Percentiles rank a stretch among this genome's conserved stretches.
Evolutionary conservation across 2,113 vertebrate species (phyloP).

Genomic region (Mesitornis unicolor): DNA sequence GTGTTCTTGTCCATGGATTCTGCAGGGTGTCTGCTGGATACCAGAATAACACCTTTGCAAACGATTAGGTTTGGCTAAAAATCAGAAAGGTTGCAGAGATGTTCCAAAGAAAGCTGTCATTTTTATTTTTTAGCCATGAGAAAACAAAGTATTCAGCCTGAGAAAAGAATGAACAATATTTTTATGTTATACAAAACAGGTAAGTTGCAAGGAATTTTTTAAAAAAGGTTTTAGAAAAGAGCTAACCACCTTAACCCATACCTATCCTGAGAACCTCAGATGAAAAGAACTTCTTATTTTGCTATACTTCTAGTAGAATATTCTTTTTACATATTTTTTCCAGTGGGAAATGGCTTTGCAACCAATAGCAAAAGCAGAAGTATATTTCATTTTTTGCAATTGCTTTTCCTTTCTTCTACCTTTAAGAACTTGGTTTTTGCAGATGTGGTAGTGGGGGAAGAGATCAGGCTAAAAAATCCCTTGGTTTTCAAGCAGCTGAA

Average conservation of each 20-base stretch:
- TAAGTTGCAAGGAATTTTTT: background rate
- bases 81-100: background rate
- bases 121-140: background rate
- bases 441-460: fast-evolving
- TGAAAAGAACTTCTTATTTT: background rate
- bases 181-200: background rate
- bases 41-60: background rate
- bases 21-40: background rate
- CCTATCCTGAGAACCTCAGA: background rate
- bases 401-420: background rate
- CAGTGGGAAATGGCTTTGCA: background rate
- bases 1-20: background rate
- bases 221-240: background rate
- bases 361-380: background rate
- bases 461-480: background rate
- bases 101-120: background rate
- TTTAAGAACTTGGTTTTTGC: background rate
- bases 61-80: background rate
- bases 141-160: background rate
- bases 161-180: background rate
- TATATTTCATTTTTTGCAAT: background rate
- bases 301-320: background rate
- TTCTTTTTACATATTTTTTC: background rate
- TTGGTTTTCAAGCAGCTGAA: background rate
- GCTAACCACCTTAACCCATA: background rate